phyloP scores from a whole-genome alignment of 2,888 invertebrate genomes.

The Apamea monoglypha region DNA sequence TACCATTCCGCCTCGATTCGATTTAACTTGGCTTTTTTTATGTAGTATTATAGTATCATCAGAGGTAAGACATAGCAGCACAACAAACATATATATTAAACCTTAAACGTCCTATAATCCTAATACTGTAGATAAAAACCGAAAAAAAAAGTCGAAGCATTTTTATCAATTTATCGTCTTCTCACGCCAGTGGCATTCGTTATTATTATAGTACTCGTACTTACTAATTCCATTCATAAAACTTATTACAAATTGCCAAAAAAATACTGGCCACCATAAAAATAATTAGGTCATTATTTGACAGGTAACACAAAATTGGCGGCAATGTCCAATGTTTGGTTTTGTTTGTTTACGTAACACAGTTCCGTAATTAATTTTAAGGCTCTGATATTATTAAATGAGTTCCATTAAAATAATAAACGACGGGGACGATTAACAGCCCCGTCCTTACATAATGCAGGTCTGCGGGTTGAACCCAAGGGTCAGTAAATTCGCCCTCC shows the following conservation, averaged over 20 bases:
- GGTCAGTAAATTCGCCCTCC: constrained; percentile 55
- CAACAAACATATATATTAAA: neutral
- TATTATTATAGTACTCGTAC: neutral
- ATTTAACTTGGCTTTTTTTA: neutral
- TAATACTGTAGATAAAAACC: neutral
- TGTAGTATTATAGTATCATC: neutral
- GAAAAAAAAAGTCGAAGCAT: neutral
- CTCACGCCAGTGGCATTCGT: neutral
- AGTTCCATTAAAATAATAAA: constrained; percentile 63
- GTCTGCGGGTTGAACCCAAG: constrained; percentile 53
- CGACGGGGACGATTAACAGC: constrained; percentile 53
- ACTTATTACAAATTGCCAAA: neutral
- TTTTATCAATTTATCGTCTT: neutral
- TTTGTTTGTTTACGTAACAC: constrained; percentile 11
- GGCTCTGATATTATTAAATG: constrained; percentile 48
- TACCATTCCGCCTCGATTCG: neutral
- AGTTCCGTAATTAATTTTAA: constrained; percentile 14
- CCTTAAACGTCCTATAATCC: neutral
- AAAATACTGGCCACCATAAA: neutral
- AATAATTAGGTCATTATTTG: neutral
- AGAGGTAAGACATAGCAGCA: neutral
- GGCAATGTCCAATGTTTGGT: constrained; percentile 20
- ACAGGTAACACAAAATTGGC: constrained; percentile 17
- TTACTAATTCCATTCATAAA: neutral
- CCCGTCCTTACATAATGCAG: constrained; percentile 60